phyloP scores from a whole-genome alignment of 1,140 invertebrate genomes.

The Zaprionus kolodkinae region DNA sequence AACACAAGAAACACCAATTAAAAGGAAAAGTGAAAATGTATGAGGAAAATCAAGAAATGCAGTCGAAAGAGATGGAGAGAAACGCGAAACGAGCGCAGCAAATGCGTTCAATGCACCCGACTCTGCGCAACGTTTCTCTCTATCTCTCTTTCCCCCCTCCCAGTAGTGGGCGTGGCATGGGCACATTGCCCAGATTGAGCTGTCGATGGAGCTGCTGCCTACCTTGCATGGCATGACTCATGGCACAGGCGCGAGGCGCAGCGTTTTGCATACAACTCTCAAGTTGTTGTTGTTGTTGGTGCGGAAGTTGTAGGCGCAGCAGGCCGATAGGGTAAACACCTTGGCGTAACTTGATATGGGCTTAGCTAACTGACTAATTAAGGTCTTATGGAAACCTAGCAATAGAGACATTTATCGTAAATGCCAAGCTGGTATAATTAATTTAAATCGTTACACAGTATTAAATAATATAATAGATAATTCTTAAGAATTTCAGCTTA shows the following conservation, averaged over 20 bases:
- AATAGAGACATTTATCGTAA: background rate
- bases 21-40: constrained; percentile 72
- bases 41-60: constrained; percentile 60
- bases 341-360: constrained; percentile 15
- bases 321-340: constrained; percentile 51
- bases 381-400: background rate
- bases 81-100: constrained; percentile 33
- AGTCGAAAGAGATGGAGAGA: constrained; percentile 26
- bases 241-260: constrained; percentile 35
- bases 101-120: constrained; percentile 76
- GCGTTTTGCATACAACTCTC: constrained; percentile 33
- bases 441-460: too few relatives aligned
- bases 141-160: background rate
- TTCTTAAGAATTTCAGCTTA: background rate
- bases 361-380: constrained; percentile 6
- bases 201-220: constrained; percentile 33
- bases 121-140: background rate
- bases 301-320: constrained; percentile 69
- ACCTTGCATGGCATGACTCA: constrained; percentile 53
- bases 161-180: constrained; percentile 46
- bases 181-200: constrained; percentile 22
- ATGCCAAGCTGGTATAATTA: background rate
- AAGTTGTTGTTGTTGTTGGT: constrained; percentile 7
- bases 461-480: background rate
- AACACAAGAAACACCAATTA: constrained; percentile 72